Evolutionary conservation across 1,140 invertebrate genomes (phyloP).

Genomic region (Radopholus similis): DNA sequence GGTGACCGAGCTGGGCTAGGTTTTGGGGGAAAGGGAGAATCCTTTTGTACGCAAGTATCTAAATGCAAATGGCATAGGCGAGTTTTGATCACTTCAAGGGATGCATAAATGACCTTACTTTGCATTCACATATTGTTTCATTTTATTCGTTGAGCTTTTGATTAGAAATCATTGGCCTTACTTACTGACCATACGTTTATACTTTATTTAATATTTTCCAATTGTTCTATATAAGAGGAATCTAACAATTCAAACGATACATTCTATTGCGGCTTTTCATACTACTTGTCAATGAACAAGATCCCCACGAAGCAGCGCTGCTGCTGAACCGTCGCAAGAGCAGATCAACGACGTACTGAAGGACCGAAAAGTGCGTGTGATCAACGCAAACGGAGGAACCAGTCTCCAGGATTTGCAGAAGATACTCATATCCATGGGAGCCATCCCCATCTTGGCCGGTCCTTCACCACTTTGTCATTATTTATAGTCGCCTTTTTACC

Average conservation of each 20-base stretch:
- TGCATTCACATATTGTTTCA: no score
- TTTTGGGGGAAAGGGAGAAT: no score
- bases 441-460: conserved; percentile 12
- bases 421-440: conserved; percentile 28
- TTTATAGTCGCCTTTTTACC: conserved; percentile 16
- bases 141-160: no score
- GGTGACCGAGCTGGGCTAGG: no score
- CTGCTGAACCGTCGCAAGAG: conserved; percentile 18
- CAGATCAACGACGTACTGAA: conserved; percentile 8
- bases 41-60: no score
- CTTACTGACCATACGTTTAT: no score
- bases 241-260: conserved; percentile 26
- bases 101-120: no score
- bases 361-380: conserved; percentile 31
- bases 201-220: no score
- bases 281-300: conserved; percentile 24
- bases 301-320: conserved; percentile 22
- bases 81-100: no score
- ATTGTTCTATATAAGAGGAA: conserved; percentile 11
- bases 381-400: conserved; percentile 14
- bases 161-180: no score
- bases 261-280: conserved; percentile 25
- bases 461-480: background rate
- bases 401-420: conserved; percentile 29
- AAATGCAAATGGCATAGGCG: no score